phyloP scores from a whole-genome alignment of 2,888 invertebrate genomes.

The Lithophane socia region DNA sequence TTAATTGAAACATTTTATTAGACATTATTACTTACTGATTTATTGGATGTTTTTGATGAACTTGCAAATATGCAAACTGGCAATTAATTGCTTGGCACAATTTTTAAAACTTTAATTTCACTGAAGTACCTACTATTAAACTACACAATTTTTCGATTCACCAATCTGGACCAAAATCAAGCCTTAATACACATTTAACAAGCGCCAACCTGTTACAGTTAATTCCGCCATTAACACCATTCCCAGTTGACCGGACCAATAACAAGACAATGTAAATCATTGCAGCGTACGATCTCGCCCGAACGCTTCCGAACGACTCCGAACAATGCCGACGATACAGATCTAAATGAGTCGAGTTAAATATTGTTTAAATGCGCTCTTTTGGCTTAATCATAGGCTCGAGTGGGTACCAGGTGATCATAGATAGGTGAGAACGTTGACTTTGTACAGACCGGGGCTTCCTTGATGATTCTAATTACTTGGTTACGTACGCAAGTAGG shows the following conservation, averaged over 20 bases:
- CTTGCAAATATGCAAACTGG: neutral
- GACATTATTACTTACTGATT: slow-evolving; percentile 61
- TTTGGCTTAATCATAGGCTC: slow-evolving; percentile 71
- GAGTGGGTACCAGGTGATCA: slow-evolving; percentile 64
- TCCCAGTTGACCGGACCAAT: slow-evolving; percentile 69
- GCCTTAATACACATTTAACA: slow-evolving; percentile 56
- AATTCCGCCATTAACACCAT: slow-evolving; percentile 62
- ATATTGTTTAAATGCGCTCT: slow-evolving; percentile 71
- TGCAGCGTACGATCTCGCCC: slow-evolving; percentile 63
- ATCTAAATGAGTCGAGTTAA: slow-evolving; percentile 70
- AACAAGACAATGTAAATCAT: slow-evolving; percentile 70
- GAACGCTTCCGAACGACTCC: slow-evolving; percentile 63
- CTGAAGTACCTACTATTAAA: neutral
- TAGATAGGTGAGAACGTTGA: slow-evolving; percentile 65
- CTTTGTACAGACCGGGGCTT: slow-evolving; percentile 48
- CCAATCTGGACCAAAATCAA: slow-evolving; percentile 38
- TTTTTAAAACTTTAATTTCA: neutral
- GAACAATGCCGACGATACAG: slow-evolving; percentile 66
- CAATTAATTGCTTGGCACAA: neutral
- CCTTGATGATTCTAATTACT: slow-evolving; percentile 52
- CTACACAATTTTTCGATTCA: slow-evolving; percentile 2
- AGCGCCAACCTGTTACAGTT: slow-evolving; percentile 61
- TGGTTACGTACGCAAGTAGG: slow-evolving; percentile 46
- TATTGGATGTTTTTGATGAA: slow-evolving; percentile 49
- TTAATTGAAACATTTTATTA: slow-evolving; percentile 72